Evolutionary conservation across 2,113 vertebrate species (phyloP).

Genomic region (Anhinga anhinga): DNA sequence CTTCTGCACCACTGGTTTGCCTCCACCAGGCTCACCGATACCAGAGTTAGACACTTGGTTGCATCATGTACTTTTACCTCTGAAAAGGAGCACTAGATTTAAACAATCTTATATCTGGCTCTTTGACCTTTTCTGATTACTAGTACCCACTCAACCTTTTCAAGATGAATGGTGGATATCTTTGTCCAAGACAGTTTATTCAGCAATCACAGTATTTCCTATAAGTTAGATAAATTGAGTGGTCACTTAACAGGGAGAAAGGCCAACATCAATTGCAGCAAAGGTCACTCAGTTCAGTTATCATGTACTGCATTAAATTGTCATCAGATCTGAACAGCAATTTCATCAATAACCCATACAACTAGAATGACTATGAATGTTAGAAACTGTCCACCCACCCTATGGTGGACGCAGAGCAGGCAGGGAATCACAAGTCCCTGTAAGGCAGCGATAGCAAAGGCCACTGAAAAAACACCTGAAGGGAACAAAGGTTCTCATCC

Average conservation of each 20-base stretch:
- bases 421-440: background rate
- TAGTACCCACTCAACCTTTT: slow-evolving; percentile 56
- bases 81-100: slow-evolving; percentile 35
- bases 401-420: background rate
- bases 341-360: slow-evolving; percentile 73
- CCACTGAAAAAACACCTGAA: background rate
- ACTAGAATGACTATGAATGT: slow-evolving; percentile 43
- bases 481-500: background rate
- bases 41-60: background rate
- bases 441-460: background rate
- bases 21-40: background rate
- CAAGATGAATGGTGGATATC: slow-evolving; percentile 71
- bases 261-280: slow-evolving; percentile 68
- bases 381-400: background rate
- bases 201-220: slow-evolving; percentile 71
- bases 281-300: slow-evolving; percentile 72
- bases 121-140: slow-evolving; percentile 71
- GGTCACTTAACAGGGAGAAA: slow-evolving; percentile 73
- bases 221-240: slow-evolving; percentile 78
- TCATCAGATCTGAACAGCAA: slow-evolving; percentile 64
- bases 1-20: background rate
- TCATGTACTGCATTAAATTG: slow-evolving; percentile 73
- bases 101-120: slow-evolving; percentile 54
- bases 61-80: background rate
- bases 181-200: slow-evolving; percentile 70